Conservation (phyloP, 2,888 invertebrate species). For the Temnothorax rugatulus region DNA sequence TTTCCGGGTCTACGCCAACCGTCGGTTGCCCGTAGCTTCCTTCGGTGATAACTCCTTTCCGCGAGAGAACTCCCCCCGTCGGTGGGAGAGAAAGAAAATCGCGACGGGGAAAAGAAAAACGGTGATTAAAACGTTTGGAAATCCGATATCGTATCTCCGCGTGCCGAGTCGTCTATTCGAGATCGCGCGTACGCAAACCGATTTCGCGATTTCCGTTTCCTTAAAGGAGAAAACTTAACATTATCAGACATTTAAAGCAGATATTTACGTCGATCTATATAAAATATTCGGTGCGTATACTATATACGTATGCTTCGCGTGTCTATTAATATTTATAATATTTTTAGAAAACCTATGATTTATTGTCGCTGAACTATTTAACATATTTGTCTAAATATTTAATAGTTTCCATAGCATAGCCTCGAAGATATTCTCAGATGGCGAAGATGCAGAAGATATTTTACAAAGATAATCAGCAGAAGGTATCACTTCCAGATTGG, state of each 20-base stretch:
- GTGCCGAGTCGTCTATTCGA: conserved; percentile 28
- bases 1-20: conserved; percentile 73
- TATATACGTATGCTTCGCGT: not conserved
- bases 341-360: not conserved
- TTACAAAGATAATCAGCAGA: conserved; percentile 29
- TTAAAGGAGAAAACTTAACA: not conserved
- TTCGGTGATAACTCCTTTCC: conserved; percentile 83
- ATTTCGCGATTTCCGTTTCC: conserved; percentile 31
- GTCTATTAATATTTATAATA: not conserved
- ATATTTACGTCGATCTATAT: not conserved
- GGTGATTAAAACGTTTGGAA: conserved; percentile 78
- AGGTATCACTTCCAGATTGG: conserved; percentile 53
- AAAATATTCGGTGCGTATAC: not conserved
- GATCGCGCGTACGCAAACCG: conserved; percentile 22
- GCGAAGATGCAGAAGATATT: conserved; percentile 1
- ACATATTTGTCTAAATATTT: not conserved
- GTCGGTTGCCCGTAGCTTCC: conserved; percentile 78
- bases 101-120: conserved; percentile 69
- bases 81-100: conserved; percentile 47
- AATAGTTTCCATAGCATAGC: not conserved
- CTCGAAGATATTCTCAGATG: not conserved
- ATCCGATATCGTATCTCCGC: conserved; percentile 63
- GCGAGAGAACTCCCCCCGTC: conserved; percentile 68
- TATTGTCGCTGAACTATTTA: not conserved
- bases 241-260: conserved; percentile 30